phyloP scores from a whole-genome alignment of 1,140 invertebrate genomes.

The Brachionus rotundiformis region DNA sequence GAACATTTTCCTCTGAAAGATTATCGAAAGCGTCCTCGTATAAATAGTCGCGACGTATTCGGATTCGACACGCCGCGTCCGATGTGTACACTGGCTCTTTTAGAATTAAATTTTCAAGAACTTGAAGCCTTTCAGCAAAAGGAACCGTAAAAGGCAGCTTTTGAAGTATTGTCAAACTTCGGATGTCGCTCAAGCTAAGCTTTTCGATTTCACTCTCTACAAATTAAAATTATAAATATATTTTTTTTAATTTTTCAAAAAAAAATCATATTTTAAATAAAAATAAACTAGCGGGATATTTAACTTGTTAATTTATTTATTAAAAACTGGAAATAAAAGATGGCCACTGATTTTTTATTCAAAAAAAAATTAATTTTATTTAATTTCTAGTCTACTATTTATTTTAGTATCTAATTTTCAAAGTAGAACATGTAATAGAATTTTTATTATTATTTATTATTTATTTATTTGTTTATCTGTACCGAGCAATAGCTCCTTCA shows the following conservation, averaged over 20 bases:
- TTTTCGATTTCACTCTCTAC: constrained; percentile 72
- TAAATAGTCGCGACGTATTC: constrained; percentile 82
- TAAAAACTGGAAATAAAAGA: background rate
- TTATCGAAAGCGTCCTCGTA: constrained; percentile 97
- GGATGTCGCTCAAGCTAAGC: constrained; percentile 80
- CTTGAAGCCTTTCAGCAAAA: constrained; percentile 79
- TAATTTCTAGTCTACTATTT: too few species aligned
- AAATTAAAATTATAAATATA: too few species aligned
- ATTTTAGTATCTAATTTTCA: too few species aligned
- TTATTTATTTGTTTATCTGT: too few species aligned
- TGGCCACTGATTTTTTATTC: too few species aligned
- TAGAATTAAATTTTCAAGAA: constrained; percentile 75
- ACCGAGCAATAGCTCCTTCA: too few species aligned
- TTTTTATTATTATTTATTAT: too few species aligned
- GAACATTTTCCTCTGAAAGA: constrained; percentile 77
- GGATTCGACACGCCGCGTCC: constrained; percentile 75
- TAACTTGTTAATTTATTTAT: too few species aligned
- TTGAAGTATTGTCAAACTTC: constrained; percentile 80
- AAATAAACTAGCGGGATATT: background rate
- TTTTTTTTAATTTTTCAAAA: constrained; percentile 27
- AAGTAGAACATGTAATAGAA: too few species aligned
- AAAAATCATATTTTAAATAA: constrained; percentile 53
- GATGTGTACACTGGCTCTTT: constrained; percentile 63
- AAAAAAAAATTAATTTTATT: too few species aligned
- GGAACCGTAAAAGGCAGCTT: constrained; percentile 90